A percentile compares a stretch with the other conserved stretches of the same genome.
These are phyloP conservation scores for Phocoena sinus DNA, from an alignment of 2,113 vertebrate genomes.

Conservation along the genomic window DNA sequence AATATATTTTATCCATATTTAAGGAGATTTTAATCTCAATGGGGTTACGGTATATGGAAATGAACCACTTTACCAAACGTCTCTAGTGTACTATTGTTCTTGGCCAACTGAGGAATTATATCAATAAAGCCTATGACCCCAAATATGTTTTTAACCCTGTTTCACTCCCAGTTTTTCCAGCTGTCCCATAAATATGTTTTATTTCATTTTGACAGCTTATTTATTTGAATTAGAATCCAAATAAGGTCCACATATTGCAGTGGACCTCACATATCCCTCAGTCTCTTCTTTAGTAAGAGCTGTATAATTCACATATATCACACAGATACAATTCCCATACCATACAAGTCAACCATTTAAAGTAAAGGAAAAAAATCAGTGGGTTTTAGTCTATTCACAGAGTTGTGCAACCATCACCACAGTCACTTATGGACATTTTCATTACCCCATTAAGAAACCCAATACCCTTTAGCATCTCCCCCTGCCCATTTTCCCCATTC, in stretches of 20 bases:
- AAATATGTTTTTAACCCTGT: slow-evolving; percentile 19
- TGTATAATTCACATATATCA: background rate
- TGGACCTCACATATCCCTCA: background rate
- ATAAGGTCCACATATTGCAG: background rate
- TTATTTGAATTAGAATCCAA: slow-evolving; percentile 19
- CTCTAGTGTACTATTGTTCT: background rate
- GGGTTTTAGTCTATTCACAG: background rate
- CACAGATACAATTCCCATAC: background rate
- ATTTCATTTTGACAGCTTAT: background rate
- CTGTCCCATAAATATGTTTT: background rate
- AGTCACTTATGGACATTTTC: background rate
- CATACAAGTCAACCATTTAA: background rate
- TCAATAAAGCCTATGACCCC: background rate
- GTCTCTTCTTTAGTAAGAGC: background rate
- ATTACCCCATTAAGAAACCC: background rate
- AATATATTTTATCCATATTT: background rate
- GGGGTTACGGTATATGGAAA: background rate
- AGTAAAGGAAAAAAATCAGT: background rate
- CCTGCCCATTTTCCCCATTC: background rate
- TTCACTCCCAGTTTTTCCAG: background rate
- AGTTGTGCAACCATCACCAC: background rate
- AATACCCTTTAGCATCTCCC: background rate
- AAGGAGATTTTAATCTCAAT: background rate
- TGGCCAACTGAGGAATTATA: background rate
- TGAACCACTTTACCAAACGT: background rate